Conservation (phyloP, 2,797 vertebrate genomes). For the Carapus acus region DNA sequence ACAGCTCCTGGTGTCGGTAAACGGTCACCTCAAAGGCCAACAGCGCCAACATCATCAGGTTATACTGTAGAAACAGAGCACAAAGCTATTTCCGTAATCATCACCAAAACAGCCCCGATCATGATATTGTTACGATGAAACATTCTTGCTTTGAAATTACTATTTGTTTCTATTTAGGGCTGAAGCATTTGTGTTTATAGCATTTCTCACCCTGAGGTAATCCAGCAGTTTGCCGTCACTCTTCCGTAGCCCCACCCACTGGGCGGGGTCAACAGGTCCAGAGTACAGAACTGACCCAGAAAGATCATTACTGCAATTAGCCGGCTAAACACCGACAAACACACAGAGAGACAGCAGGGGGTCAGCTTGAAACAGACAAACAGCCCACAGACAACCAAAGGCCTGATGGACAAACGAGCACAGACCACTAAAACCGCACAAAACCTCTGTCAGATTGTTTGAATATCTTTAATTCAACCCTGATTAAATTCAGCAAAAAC, state of each 20-base stretch:
- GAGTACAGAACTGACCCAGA: conserved; percentile 58
- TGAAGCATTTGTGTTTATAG: background rate
- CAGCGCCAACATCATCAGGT: conserved; percentile 86
- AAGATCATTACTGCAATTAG: conserved; percentile 56
- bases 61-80: conserved; percentile 69
- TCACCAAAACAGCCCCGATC: no score
- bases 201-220: conserved; percentile 80
- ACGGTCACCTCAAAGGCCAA: conserved; percentile 91
- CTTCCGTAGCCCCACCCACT: conserved; percentile 89
- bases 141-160: no score
- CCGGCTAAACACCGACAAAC: conserved; percentile 56
- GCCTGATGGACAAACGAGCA: background rate
- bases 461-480: no score
- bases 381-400: no score
- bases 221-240: conserved; percentile 74
- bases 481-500: no score
- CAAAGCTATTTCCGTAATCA: background rate
- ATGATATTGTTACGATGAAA: no score
- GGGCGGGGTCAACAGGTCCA: conserved; percentile 79
- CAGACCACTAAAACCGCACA: no score
- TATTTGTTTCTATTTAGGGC: no score
- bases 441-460: background rate
- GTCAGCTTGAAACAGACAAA: background rate
- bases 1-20: conserved; percentile 89
- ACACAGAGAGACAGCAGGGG: conserved; percentile 8